Percentiles rank a stretch among this genome's conserved stretches.
Evolutionary conservation across 2,797 vertebrate species (phyloP).

Genomic region (Poecilia wingei): DNA sequence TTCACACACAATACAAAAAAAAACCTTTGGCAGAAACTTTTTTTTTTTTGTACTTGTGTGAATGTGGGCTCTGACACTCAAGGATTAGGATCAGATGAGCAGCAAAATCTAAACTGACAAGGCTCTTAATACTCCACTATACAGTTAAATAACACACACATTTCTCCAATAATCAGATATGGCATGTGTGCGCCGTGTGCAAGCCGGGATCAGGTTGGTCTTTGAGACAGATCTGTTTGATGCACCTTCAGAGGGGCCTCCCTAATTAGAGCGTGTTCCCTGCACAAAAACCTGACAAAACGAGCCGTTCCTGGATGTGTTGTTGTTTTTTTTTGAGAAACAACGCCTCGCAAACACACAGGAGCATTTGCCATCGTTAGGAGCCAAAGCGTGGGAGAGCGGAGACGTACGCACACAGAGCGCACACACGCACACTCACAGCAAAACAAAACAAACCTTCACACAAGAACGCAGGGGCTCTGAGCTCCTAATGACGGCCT

Average conservation of each 20-base stretch:
- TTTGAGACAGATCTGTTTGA: constrained; percentile 77
- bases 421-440: constrained; percentile 60
- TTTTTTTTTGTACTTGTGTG: constrained; percentile 54
- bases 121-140: constrained; percentile 71
- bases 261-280: constrained; percentile 81
- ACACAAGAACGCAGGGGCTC: constrained; percentile 69
- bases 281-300: constrained; percentile 76
- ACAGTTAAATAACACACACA: constrained; percentile 73
- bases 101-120: constrained; percentile 77
- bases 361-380: constrained; percentile 79
- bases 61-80: constrained; percentile 48
- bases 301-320: constrained; percentile 75
- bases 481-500: constrained; percentile 79
- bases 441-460: constrained; percentile 80
- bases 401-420: constrained; percentile 38
- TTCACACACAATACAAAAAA: constrained; percentile 54
- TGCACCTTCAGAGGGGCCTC: constrained; percentile 75
- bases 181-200: constrained; percentile 69
- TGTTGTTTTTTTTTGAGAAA: constrained; percentile 77
- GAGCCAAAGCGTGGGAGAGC: constrained; percentile 77
- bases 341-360: constrained; percentile 75
- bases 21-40: constrained; percentile 59
- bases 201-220: constrained; percentile 69
- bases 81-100: constrained; percentile 66
- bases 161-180: constrained; percentile 76